Conservation (phyloP, 2,113 vertebrate genomes). For the Canis aureus region DNA sequence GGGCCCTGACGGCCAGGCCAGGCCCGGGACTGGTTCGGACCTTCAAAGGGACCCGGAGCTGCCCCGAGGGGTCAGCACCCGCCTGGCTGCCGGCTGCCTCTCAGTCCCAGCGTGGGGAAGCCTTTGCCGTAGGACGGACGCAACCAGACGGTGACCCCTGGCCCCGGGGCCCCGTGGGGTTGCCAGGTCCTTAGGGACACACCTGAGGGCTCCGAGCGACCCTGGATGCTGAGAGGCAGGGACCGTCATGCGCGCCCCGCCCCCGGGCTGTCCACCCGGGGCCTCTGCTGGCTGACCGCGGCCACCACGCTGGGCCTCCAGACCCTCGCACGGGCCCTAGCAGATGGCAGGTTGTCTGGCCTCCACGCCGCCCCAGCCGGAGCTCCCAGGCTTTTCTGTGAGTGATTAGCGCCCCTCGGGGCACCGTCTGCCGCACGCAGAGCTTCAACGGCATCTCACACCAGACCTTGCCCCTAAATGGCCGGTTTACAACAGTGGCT, state of each 20-base stretch:
- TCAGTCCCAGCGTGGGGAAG: too few relatives aligned
- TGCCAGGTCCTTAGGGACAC: not conserved
- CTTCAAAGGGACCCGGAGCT: not conserved
- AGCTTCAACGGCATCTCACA: not conserved
- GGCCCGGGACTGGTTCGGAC: not conserved
- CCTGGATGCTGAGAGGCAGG: not conserved
- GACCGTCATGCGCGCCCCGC: not conserved
- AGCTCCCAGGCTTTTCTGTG: not conserved
- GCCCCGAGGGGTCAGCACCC: not conserved
- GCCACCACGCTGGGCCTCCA: not conserved
- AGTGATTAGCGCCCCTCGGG: not conserved
- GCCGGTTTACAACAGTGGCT: not conserved
- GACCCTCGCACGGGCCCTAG: not conserved
- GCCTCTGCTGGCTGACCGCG: not conserved
- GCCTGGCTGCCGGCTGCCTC: rapidly evolving
- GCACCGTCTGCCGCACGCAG: rapidly evolving
- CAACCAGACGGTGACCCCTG: not conserved
- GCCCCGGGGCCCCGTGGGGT: not conserved
- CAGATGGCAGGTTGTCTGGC: not conserved
- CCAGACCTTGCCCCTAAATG: not conserved
- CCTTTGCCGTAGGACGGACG: not conserved
- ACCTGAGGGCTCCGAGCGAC: rapidly evolving
- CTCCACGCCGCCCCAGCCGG: not conserved
- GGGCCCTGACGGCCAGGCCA: not conserved
- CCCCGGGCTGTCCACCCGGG: not conserved